Evolutionary conservation across 1,140 invertebrate genomes (phyloP).

Genomic region (Drosophila kepulauana): DNA sequence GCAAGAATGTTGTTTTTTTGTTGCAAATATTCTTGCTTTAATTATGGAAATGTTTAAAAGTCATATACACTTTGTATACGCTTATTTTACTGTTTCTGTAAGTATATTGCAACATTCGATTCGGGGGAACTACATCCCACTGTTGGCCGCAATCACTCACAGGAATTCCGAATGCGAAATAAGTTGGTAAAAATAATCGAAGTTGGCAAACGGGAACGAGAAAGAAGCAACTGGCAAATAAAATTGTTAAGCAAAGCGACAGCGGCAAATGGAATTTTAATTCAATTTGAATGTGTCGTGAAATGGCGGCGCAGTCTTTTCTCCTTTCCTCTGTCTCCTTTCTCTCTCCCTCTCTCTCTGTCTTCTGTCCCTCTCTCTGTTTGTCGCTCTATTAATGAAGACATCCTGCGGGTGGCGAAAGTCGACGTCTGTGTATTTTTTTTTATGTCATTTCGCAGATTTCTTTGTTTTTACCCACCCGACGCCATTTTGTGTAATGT

Average conservation of each 20-base stretch:
- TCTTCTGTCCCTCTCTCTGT: not conserved
- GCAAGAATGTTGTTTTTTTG: slow-evolving; percentile 15
- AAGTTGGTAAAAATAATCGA: slow-evolving; percentile 42
- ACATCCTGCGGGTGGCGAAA: slow-evolving; percentile 38
- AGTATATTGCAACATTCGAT: slow-evolving; percentile 46
- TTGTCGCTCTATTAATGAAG: slow-evolving; percentile 57
- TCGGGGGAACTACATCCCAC: not conserved
- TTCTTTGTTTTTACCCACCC: slow-evolving; percentile 47
- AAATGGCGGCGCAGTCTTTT: slow-evolving; percentile 5
- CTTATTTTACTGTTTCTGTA: slow-evolving; percentile 23
- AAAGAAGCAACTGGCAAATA: slow-evolving; percentile 49
- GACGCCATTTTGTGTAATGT: slow-evolving; percentile 59
- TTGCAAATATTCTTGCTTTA: slow-evolving; percentile 29
- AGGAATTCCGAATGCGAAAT: slow-evolving; percentile 22
- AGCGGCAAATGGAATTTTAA: slow-evolving; percentile 81
- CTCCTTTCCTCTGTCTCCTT: not conserved
- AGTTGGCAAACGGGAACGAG: slow-evolving; percentile 20
- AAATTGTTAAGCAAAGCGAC: slow-evolving; percentile 69
- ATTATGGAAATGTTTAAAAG: slow-evolving; percentile 42
- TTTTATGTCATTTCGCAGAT: slow-evolving; percentile 43
- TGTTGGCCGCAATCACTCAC: slow-evolving; percentile 32
- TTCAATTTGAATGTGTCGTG: slow-evolving; percentile 71
- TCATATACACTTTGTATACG: not conserved
- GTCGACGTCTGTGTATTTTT: slow-evolving; percentile 21
- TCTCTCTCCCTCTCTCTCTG: not conserved